These are phyloP conservation scores for Centropristis striata DNA, from an alignment of 2,113 vertebrate species.

Conservation along the genomic window DNA sequence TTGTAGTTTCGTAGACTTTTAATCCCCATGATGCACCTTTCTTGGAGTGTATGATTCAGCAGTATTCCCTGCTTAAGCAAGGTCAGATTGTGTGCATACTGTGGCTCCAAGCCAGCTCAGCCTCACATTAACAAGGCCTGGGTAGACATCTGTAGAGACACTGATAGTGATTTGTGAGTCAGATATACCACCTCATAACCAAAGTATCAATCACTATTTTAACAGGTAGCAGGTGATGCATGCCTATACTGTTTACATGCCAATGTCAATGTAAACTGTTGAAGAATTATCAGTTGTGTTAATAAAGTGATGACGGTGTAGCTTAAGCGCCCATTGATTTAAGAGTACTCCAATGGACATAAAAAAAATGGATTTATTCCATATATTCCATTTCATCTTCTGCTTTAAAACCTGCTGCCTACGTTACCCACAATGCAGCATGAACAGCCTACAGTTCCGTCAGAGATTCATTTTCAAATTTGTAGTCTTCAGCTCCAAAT, in stretches of 20 bases:
- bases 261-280: background rate
- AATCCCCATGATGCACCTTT: background rate
- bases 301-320: background rate
- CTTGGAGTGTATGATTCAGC: slow-evolving; percentile 57
- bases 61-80: slow-evolving; percentile 54
- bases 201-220: slow-evolving; percentile 51
- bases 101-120: slow-evolving; percentile 35
- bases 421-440: background rate
- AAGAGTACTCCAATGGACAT: background rate
- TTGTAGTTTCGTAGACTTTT: background rate
- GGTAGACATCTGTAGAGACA: slow-evolving; percentile 5
- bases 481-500: too few species aligned
- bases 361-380: too few species aligned
- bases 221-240: slow-evolving; percentile 34
- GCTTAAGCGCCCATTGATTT: background rate
- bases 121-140: background rate
- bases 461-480: too few species aligned
- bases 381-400: too few species aligned
- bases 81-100: slow-evolving; percentile 33
- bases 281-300: background rate
- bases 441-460: fast-evolving
- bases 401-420: too few species aligned
- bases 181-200: slow-evolving; percentile 32
- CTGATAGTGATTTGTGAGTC: too few species aligned
- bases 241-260: slow-evolving; percentile 34